phyloP scores from a whole-genome alignment of 2,888 invertebrate genomes.

The Lydus trimaculatus region DNA sequence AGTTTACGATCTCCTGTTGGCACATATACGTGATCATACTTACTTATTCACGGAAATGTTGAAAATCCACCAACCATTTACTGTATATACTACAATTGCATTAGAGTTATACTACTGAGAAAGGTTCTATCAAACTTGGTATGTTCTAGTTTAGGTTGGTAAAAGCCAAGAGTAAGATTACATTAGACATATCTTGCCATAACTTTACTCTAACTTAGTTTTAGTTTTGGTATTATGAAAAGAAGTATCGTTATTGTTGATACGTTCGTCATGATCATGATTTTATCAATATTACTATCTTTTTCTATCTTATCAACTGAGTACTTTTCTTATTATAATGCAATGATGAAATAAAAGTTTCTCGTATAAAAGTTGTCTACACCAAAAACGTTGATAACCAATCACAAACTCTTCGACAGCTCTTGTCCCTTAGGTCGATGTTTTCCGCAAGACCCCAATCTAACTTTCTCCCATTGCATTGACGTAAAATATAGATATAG shows the following conservation, averaged over 20 bases:
- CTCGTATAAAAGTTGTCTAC: constrained; percentile 31
- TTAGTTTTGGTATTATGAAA: constrained; percentile 3
- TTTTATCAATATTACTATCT: neutral
- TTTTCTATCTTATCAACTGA: neutral
- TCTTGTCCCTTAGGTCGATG: constrained; percentile 29
- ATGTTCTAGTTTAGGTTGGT: neutral
- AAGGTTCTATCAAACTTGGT: constrained; percentile 21
- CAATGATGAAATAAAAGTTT: constrained; percentile 34
- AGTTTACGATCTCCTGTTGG: neutral
- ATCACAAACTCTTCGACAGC: constrained; percentile 37
- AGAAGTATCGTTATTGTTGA: neutral
- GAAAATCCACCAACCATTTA: constrained; percentile 17
- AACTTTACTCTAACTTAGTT: constrained; percentile 24
- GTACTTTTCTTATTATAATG: constrained; percentile 13
- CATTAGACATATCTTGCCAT: constrained; percentile 18
- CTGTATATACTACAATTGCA: constrained; percentile 22
- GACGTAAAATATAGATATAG: constrained; percentile 19
- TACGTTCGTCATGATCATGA: neutral
- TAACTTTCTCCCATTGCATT: constrained; percentile 25
- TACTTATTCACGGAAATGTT: constrained; percentile 5
- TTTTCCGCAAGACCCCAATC: constrained; percentile 25
- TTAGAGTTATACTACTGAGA: constrained; percentile 16
- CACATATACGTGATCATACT: neutral
- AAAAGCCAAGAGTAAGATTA: constrained; percentile 6
- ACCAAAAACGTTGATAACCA: constrained; percentile 36